Base-by-base conservation (phyloP, 2,888 invertebrate genomes). In the Scaptomyza caliginosa region DNA sequence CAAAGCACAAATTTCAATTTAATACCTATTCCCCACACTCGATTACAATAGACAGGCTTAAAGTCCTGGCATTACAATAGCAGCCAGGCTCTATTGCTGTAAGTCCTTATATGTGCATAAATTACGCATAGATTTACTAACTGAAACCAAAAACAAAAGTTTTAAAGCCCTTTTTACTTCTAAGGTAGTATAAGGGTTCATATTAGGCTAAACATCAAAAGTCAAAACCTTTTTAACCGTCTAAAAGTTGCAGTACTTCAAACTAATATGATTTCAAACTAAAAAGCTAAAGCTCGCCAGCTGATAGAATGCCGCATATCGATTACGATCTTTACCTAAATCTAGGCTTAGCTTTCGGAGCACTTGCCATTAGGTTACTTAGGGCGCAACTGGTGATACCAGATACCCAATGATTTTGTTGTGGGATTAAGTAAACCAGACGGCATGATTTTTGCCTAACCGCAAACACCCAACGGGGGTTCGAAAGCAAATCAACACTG, bases 321-420 rank as follows among this genome's bases (percentile, higher is more conserved):
- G 76, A 69, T 79, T 52, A 69, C 73, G 86, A 83, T 83, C 69
- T 69, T 43, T 21, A 63, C 46, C 58, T 39, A 40, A 39, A 76
- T 77, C 59, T 46, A 39, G 30, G 42, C 13, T 56, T 28, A 50
- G 70, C 49, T 56, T 60, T 51, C 4, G 32, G 36, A 4, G 40
- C 46, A 30, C 32, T 42, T 51, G 60, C 13, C n/a, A 45, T 59
- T 46, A 40, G 54, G 63, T 48, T 42, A 34, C 26, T 45, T 30
- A 57, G 60, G 38, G 40, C 51, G 38, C 16, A 57, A 24, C 67
- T 57, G 46, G 32, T 52, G 59, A 67, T 46, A 74, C 60, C 58
- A 68, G 71, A 74, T 48, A 67, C 11, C 39, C 45, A 24, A 21
- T 23, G 26, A 54, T 40, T 38, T 45, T 49, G 42, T 50, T 51